Evolutionary conservation across 2,113 vertebrate genomes (phyloP), one percentile per base, ranked within the genome.

Genomic region (Nothocercus julius): DNA sequence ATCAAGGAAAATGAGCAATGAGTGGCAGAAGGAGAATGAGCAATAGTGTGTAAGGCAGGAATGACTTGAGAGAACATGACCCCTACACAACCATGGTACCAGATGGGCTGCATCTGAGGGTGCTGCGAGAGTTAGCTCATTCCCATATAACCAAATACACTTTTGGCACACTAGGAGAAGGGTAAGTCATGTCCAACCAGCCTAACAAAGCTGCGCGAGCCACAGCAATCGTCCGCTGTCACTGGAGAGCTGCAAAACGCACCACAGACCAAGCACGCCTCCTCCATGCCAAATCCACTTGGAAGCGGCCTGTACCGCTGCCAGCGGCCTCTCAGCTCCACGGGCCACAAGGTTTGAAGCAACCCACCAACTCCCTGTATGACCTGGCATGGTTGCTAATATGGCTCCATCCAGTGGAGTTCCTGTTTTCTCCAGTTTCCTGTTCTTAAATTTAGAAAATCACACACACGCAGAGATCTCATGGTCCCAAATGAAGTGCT

Each of bases 371-470:
- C 0, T 44, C 42, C 42, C n/a, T 7, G 3, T 25, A 38, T 66
- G 70, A 68, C 21, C 27, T 42, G 87, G 34, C 34, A 21, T 1
- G 11, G 42, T 16, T 0, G 0, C 56, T 56, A 82, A 47, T 1
- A 0, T 1, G 8, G 30, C 9, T 78, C 40, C 27, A 34, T 4
- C 8, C 76, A 69, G 51, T 0, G 11, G 7, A 27, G 28, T 45
- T 66, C 30, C 45, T n/a, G 11, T 40, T 82, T 44, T 30, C 40
- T 83, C 44, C 70, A 44, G 11, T 74, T 63, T 63, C 56, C n/a
- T 12, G 3, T 59, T 88, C 63, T 93, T 83, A 86, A 83, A 93
- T 92, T 90, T 75, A 88, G 73, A 44, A 90, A 86, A 78, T 45
- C 30, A 88, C 74, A 34, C 45, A 61, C 32, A 47, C 64, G 75